Evolutionary conservation across 2,888 invertebrate species (phyloP).

Genomic region (Cryptocheilus praepositus): DNA sequence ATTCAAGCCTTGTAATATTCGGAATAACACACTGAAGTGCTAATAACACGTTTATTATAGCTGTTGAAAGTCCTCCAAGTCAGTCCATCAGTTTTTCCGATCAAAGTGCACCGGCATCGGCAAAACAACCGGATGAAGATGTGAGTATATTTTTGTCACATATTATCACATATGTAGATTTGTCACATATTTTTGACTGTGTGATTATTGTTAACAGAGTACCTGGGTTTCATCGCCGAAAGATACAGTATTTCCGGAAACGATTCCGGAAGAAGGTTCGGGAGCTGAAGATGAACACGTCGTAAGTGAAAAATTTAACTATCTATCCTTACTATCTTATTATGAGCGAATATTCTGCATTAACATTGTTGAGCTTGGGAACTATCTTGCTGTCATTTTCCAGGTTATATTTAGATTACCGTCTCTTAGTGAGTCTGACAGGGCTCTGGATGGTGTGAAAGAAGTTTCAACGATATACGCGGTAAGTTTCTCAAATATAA

Average conservation of each 20-base stretch:
- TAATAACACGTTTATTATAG: slow-evolving; percentile 21
- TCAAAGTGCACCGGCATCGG: slow-evolving; percentile 66
- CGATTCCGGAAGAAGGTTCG: slow-evolving; percentile 94
- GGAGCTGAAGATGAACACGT: slow-evolving; percentile 95
- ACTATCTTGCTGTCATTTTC: slow-evolving; percentile 17
- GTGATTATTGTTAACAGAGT: slow-evolving; percentile 72
- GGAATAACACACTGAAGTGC: too few relatives aligned
- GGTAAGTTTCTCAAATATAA: slow-evolving; percentile 74
- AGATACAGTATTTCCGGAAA: slow-evolving; percentile 92
- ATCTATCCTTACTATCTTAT: background rate
- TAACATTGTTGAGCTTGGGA: too few relatives aligned
- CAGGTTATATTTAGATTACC: slow-evolving; percentile 89
- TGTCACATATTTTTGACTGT: too few relatives aligned
- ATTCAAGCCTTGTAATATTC: too few relatives aligned
- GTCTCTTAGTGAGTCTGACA: slow-evolving; percentile 80
- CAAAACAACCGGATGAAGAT: slow-evolving; percentile 78
- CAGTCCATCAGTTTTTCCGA: slow-evolving; percentile 79
- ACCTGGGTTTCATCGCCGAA: slow-evolving; percentile 91
- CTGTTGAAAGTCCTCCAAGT: slow-evolving; percentile 78
- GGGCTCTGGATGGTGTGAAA: slow-evolving; percentile 79
- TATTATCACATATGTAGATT: too few relatives aligned
- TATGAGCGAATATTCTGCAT: too few relatives aligned
- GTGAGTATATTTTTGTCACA: slow-evolving; percentile 68
- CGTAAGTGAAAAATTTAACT: slow-evolving; percentile 73
- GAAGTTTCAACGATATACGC: slow-evolving; percentile 89